Percentiles rank a stretch among this genome's conserved stretches.
Evolutionary conservation across 64 coral and sea anemone genomes (phyloP).

Genomic region (Stichodactyla mertensii): DNA sequence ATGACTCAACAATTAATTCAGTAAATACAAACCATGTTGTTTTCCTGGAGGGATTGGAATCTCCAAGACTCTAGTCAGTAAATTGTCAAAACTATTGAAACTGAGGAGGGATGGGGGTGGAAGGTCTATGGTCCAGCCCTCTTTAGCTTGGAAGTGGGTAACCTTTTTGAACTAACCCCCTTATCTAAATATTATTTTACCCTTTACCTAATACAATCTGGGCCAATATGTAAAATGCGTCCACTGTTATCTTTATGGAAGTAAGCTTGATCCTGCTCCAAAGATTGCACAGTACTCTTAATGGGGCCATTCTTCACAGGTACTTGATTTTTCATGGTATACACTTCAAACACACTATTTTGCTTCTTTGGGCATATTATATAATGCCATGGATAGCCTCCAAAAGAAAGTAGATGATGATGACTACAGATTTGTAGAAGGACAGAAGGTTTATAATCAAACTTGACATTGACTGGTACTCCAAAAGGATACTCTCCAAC

Average conservation of each 20-base stretch:
- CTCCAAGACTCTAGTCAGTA: too few relatives aligned
- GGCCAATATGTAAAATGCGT: constrained; percentile 71
- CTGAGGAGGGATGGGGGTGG: too few relatives aligned
- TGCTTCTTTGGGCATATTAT: constrained; percentile 40
- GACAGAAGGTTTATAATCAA: constrained; percentile 59
- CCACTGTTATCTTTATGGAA: constrained; percentile 88
- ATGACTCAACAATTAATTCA: background rate
- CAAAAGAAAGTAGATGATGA: constrained; percentile 82
- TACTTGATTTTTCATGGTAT: constrained; percentile 34
- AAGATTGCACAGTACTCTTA: constrained; percentile 36
- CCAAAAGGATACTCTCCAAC: constrained; percentile 65
- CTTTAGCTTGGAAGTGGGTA: too few relatives aligned
- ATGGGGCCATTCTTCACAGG: constrained; percentile 50
- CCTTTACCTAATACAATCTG: constrained; percentile 57
- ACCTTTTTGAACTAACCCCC: too few relatives aligned
- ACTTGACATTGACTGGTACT: constrained; percentile 71
- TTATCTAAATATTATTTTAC: background rate
- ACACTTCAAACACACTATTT: constrained; percentile 63
- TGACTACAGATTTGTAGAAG: constrained; percentile 74
- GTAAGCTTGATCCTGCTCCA: constrained; percentile 74
- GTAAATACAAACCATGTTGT: too few relatives aligned
- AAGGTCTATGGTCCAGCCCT: too few relatives aligned
- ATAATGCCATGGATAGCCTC: constrained; percentile 80
- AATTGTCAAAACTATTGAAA: too few relatives aligned
- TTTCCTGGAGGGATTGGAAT: too few relatives aligned